Evolutionary conservation across 2,888 invertebrate genomes (phyloP), one percentile per base, ranked within the genome.

Genomic region (Ditula angustiorana): DNA sequence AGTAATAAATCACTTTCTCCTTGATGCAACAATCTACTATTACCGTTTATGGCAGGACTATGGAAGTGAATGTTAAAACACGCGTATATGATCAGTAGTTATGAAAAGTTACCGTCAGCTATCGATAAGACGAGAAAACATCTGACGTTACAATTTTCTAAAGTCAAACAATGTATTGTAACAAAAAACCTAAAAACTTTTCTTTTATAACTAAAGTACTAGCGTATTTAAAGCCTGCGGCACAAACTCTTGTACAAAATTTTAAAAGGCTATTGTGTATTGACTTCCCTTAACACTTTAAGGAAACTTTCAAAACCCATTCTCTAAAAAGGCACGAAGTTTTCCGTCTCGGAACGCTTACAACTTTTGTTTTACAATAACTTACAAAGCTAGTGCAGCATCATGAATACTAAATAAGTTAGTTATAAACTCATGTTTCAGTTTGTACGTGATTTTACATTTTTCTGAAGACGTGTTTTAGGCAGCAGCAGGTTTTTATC

Each of bases 361-460:
- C 16, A 55, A 37, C 55, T 56, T 55, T 56, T 23, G 23, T 16
- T 24, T 37, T 26, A 24, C 37, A 35, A 37, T 47, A 56, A 62
- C 47, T 47, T 62, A 28, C 19, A 19, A n/a, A 41, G 23, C 21
- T 49, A 35, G 47, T 28, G 47, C 37, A 56, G 37, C 37, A 56
- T 37, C 47, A 56, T 56, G 56, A 55, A 47, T 44, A 61, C 47
- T 60, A 41, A n/a, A 60, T 41, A 37, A 26, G 24, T 49, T 59
- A 3, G n/a, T n/a, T n/a, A 16, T n/a, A 4, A 50, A 59, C 26
- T 59, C 24, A 24, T 47, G 5, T 1, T 5, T 24, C 24, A n/a
- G 0, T 49, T 23, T 30, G 11, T n/a, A 5, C 19, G 23, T 2
- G n/a, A 33, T 33, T 33, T 10, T 33, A n/a, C 19, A 10, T 19